Evolutionary conservation across 2,797 vertebrate species (phyloP).

Genomic region (Coregonus sp.): DNA sequence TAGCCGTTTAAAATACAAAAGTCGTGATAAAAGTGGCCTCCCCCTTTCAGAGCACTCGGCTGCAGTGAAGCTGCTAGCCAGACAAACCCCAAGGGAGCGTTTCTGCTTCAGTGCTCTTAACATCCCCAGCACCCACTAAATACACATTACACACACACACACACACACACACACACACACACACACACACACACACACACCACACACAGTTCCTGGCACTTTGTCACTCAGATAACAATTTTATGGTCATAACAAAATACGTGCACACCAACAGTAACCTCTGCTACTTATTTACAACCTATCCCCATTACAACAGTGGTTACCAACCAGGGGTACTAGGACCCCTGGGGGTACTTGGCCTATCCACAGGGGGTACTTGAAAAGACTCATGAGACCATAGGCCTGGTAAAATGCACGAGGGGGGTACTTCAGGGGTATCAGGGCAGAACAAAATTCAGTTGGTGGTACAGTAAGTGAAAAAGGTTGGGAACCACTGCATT

Average conservation of each 20-base stretch:
- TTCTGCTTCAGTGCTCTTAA: slow-evolving; percentile 72
- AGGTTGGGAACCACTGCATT: too few species aligned
- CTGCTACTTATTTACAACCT: background rate
- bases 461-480: too few species aligned
- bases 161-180: slow-evolving; percentile 19
- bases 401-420: too few species aligned
- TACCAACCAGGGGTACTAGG: too few species aligned
- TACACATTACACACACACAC: slow-evolving; percentile 10
- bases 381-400: too few species aligned
- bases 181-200: slow-evolving; percentile 25
- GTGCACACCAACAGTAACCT: slow-evolving; percentile 12
- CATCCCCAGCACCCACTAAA: slow-evolving; percentile 44
- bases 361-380: too few species aligned
- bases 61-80: slow-evolving; percentile 53
- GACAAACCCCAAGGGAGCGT: slow-evolving; percentile 71
- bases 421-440: too few species aligned
- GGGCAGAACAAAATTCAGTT: too few species aligned
- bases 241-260: slow-evolving; percentile 31
- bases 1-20: slow-evolving; percentile 62
- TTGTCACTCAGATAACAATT: slow-evolving; percentile 50
- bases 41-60: slow-evolving; percentile 54
- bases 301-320: too few species aligned
- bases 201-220: slow-evolving; percentile 16
- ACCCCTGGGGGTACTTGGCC: too few species aligned
- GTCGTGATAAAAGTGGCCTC: slow-evolving; percentile 48